Evolutionary conservation across 2,113 vertebrate genomes (phyloP).

Genomic region (Eidolon helvum): DNA sequence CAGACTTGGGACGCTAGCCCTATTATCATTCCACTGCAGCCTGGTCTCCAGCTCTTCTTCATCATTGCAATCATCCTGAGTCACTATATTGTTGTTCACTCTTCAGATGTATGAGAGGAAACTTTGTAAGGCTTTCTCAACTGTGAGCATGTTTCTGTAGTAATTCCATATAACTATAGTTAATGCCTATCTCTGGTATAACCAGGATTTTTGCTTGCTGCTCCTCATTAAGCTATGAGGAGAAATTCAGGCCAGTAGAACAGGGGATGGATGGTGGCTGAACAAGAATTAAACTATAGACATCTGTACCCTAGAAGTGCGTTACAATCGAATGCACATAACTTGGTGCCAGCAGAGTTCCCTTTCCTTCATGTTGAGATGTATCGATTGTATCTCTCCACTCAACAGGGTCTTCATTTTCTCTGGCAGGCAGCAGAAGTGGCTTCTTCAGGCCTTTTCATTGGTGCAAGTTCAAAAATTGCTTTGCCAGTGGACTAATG

Average conservation of each 20-base stretch:
- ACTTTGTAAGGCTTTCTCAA: background rate
- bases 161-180: background rate
- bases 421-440: background rate
- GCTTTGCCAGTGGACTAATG: background rate
- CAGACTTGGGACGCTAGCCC: background rate
- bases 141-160: background rate
- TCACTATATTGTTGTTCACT: background rate
- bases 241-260: background rate
- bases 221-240: background rate
- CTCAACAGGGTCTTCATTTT: background rate
- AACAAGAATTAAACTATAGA: background rate
- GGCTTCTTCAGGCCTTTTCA: background rate
- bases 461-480: background rate
- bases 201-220: background rate
- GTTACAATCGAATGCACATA: rapidly evolving
- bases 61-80: background rate
- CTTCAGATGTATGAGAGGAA: background rate
- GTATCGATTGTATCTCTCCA: background rate
- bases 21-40: background rate
- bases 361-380: background rate
- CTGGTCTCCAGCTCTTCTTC: background rate
- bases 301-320: background rate
- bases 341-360: rapidly evolving
- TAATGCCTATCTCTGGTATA: background rate
- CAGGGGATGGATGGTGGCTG: background rate